Evolutionary conservation across 2,113 vertebrate genomes (phyloP).

Genomic region (Malurus melanocephalus): DNA sequence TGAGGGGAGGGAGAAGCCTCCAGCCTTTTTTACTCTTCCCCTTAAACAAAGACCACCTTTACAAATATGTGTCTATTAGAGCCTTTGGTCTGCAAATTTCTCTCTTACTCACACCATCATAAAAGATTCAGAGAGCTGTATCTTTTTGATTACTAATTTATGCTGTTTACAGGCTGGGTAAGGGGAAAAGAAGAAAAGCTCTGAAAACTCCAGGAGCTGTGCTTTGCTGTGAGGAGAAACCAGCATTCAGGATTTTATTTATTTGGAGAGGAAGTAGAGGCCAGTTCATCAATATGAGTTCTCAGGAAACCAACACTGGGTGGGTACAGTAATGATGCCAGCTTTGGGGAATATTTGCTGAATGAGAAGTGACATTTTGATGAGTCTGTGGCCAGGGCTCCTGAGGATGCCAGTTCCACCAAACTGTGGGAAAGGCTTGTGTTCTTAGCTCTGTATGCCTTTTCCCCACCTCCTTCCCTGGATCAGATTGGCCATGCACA

Average conservation of each 20-base stretch:
- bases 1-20: conserved; percentile 16
- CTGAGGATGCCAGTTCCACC: not conserved
- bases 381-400: not conserved
- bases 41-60: conserved; percentile 55
- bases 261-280: not conserved
- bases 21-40: conserved; percentile 26
- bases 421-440: not conserved
- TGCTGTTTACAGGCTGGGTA: conserved; percentile 26
- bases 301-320: not conserved
- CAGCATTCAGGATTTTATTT: not conserved
- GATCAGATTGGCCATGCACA: not conserved
- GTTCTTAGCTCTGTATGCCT: accelerated
- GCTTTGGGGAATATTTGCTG: not conserved
- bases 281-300: not conserved
- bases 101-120: conserved; percentile 26
- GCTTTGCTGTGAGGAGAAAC: conserved; percentile 2
- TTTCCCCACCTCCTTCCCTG: not conserved
- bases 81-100: conserved; percentile 11
- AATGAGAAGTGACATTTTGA: not conserved
- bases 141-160: conserved; percentile 64
- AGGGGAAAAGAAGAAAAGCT: not conserved
- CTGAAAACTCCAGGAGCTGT: conserved; percentile 18
- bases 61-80: conserved; percentile 54
- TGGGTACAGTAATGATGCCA: accelerated
- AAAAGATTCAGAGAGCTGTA: conserved; percentile 56